These are phyloP conservation scores for Paracentrotus lividus DNA, from an alignment of 53 echinoderm and acorn worm species.

Conservation along the genomic window DNA sequence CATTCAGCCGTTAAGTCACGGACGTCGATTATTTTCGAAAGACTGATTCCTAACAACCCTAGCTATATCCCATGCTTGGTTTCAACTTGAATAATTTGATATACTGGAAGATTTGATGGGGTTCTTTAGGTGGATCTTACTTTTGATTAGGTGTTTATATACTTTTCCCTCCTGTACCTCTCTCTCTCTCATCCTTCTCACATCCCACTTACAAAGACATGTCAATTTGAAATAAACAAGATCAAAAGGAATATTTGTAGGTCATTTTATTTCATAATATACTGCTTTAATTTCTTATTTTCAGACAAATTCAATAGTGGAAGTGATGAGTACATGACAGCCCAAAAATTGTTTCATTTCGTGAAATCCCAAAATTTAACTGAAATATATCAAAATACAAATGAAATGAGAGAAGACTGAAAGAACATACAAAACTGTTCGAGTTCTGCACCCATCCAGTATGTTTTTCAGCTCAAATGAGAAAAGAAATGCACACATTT, in stretches of 20 bases:
- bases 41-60: too few relatives aligned
- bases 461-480: neutral
- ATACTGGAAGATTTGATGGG: too few relatives aligned
- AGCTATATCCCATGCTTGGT: too few relatives aligned
- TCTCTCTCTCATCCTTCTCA: too few relatives aligned
- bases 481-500: neutral
- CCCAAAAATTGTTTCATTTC: neutral
- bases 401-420: neutral
- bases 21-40: too few relatives aligned
- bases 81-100: too few relatives aligned
- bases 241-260: neutral
- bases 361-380: neutral
- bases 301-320: constrained; percentile 32
- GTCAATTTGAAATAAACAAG: neutral
- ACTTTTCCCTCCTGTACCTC: too few relatives aligned
- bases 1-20: too few relatives aligned
- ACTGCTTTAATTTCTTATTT: constrained; percentile 41
- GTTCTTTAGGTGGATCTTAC: too few relatives aligned
- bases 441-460: neutral
- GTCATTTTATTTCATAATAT: constrained; percentile 67
- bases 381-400: neutral
- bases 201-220: neutral
- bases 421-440: neutral
- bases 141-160: too few relatives aligned
- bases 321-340: constrained; percentile 16